Conservation (phyloP, 2,113 vertebrate genomes). For the Calypte anna region DNA sequence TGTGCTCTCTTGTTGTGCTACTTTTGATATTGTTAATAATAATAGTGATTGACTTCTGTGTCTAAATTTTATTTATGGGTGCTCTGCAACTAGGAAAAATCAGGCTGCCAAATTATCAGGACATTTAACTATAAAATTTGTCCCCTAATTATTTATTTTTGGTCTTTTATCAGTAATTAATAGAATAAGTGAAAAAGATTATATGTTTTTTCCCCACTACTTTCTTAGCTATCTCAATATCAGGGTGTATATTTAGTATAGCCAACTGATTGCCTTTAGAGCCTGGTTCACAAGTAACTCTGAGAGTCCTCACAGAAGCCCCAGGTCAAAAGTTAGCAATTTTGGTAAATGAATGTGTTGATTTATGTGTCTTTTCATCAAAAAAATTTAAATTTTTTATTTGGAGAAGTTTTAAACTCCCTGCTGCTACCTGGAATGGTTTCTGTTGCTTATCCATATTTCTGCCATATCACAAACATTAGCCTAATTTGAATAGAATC, state of each 20-base stretch:
- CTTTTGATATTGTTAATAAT: not conserved
- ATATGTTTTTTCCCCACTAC: not conserved
- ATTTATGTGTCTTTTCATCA: not conserved
- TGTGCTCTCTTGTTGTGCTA: conserved; percentile 14
- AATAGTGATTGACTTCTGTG: not conserved
- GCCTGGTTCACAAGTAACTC: not conserved
- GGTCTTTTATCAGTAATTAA: not conserved
- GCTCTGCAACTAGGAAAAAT: conserved; percentile 27
- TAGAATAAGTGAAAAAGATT: not conserved
- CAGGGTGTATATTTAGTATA: not conserved
- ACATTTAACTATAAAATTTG: not conserved
- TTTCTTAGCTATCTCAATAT: not conserved
- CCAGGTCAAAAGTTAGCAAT: not conserved
- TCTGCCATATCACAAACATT: not conserved
- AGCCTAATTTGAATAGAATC: not conserved
- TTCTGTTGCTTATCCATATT: not conserved
- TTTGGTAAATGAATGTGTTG: not conserved
- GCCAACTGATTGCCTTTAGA: not conserved
- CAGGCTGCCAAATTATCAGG: not conserved
- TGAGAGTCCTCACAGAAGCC: not conserved
- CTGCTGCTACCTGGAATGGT: not conserved
- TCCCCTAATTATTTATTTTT: not conserved
- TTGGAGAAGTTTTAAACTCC: not conserved
- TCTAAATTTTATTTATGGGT: not conserved
- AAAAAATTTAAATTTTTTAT: not conserved